Evolutionary conservation across 2,797 vertebrate species (phyloP).

Genomic region (Microctenopoma lineatum): DNA sequence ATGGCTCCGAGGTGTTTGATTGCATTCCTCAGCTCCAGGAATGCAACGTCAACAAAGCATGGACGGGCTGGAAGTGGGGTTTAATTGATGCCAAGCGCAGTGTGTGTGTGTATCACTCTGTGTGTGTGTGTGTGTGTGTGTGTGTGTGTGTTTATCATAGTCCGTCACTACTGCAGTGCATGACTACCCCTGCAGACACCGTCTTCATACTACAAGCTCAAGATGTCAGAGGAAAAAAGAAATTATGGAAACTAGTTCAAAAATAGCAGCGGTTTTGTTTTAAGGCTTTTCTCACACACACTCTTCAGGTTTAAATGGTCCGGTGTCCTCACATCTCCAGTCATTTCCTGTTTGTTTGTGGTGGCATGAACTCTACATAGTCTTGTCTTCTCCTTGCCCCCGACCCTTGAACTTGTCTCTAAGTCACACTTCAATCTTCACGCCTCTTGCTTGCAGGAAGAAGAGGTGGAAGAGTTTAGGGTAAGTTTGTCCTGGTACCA

Average conservation of each 20-base stretch:
- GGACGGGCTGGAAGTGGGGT: slow-evolving; percentile 39
- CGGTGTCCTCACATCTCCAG: slow-evolving; percentile 61
- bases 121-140: slow-evolving; percentile 54
- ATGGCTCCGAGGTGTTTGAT: slow-evolving; percentile 35
- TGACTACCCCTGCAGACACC: slow-evolving; percentile 74
- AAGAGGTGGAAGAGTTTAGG: slow-evolving; percentile 99
- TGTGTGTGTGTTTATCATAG: slow-evolving; percentile 53
- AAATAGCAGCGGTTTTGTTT: too few species aligned
- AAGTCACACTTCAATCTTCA: slow-evolving; percentile 96
- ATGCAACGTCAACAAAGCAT: slow-evolving; percentile 21
- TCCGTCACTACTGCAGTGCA: slow-evolving; percentile 65
- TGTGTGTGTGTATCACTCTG: slow-evolving; percentile 51
- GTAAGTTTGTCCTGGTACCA: slow-evolving; percentile 87
- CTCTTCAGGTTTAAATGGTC: slow-evolving; percentile 56
- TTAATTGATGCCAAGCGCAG: slow-evolving; percentile 63
- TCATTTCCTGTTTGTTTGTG: slow-evolving; percentile 74
- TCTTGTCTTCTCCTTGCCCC: slow-evolving; percentile 56
- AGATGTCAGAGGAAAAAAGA: not conserved
- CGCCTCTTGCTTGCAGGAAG: slow-evolving; percentile 98
- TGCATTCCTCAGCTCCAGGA: slow-evolving; percentile 30
- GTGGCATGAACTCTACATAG: slow-evolving; percentile 76
- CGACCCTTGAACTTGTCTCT: slow-evolving; percentile 78
- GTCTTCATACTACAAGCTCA: slow-evolving; percentile 46
- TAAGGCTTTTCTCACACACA: not conserved
- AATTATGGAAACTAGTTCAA: too few species aligned